Conservation (phyloP, 2,113 vertebrate genomes). For the Malurus cyaneus region DNA sequence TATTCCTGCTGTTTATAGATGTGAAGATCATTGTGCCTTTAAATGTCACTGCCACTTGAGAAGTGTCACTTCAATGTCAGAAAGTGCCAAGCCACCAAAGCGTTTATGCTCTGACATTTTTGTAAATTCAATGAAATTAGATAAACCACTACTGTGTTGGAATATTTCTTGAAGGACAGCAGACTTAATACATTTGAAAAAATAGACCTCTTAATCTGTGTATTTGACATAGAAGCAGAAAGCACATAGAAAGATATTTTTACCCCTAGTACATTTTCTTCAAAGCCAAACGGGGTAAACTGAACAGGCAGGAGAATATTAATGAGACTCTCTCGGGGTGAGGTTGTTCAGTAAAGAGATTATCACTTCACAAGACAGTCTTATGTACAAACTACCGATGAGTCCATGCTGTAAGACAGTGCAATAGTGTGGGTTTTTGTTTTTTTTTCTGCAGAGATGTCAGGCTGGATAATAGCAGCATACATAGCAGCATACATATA, state of each 20-base stretch:
- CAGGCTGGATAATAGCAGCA: neutral
- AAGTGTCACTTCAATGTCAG: neutral
- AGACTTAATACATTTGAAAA: neutral
- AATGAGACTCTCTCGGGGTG: neutral
- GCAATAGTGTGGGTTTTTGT: neutral
- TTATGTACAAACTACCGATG: neutral
- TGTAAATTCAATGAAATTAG: neutral
- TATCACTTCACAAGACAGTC: neutral
- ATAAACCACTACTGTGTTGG: neutral
- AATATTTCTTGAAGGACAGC: neutral
- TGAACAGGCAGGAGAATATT: neutral
- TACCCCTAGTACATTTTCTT: neutral
- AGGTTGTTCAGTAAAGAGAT: neutral
- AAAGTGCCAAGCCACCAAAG: neutral
- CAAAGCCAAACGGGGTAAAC: neutral
- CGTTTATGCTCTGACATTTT: neutral
- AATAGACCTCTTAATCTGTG: neutral
- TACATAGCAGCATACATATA: neutral
- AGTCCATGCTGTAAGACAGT: neutral
- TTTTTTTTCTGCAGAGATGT: neutral
- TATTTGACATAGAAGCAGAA: neutral
- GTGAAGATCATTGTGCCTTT: neutral
- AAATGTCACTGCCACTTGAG: conserved; percentile 7
- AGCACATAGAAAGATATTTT: neutral
- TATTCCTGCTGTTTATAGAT: neutral